Evolutionary conservation across 2,113 vertebrate genomes (phyloP), one percentile per base, ranked within the genome.

Genomic region (Aspiorhynchus laticeps): DNA sequence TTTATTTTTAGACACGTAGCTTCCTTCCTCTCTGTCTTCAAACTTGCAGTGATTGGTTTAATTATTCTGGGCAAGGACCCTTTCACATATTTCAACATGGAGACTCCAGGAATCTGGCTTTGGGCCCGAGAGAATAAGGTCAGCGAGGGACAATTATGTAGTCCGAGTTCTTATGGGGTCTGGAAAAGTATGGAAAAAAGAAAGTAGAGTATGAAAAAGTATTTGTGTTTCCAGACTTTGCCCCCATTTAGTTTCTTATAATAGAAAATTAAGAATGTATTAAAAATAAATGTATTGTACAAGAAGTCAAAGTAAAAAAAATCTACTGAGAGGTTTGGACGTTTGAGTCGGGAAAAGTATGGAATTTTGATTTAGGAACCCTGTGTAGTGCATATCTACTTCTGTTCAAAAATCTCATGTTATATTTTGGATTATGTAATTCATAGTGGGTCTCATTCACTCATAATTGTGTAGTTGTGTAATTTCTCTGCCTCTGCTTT

Each of bases 81-180:
- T 0, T 99, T 99, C 88, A 95, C 96, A 91, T 95, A 97, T 89
- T 93, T 98, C 74, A 96, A 96, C 92, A 96, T 98, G 95, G 97
- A 98, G 93, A 94, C 97, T 91, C 98, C 98, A 0, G 96, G 96
- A 88, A 91, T 99, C 91, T 99, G 98, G 98, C 96, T 97, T 88
- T 99, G 98, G 98, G 96, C 96, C 88, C 98, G 99, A 92, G 97
- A 97, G 93, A 99, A 99, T 91, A 99, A 99, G 97, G 98, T 98
- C 94, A 36, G 51, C n/a, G n/a, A 43, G 41, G 31, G 33, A 1
- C 12, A 41, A 7, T 65, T 36, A 8, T 85, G 59, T 14, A 5
- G 46, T 43, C 38, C 7, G 38, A 7, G 38, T 38, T 38, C 38
- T 7, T 38, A 38, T 5, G 36, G 36, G 38, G 38, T 38, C 7